Conservation (phyloP, 1,140 invertebrate species). For the Drosophila miranda region DNA sequence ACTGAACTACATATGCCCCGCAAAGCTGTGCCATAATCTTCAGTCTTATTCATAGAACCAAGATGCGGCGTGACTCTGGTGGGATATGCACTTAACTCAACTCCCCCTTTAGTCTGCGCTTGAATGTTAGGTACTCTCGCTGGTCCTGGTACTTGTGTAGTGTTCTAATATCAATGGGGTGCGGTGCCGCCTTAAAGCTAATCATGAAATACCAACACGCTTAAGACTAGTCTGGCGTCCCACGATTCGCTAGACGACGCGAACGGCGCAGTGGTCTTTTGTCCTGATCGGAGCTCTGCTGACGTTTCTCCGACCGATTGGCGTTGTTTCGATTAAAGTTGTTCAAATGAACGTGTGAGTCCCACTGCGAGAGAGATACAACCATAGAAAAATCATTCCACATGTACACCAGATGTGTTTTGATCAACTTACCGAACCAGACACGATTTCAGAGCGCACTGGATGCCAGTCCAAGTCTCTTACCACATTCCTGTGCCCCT, state of each 20-base stretch:
- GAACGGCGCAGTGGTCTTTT: slow-evolving; percentile 81
- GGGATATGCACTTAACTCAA: slow-evolving; percentile 11
- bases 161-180: slow-evolving; percentile 49
- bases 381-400: background rate
- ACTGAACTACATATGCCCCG: slow-evolving; percentile 32
- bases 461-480: slow-evolving; percentile 95
- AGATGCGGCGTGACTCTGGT: slow-evolving; percentile 34
- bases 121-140: slow-evolving; percentile 1
- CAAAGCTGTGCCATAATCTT: slow-evolving; percentile 38
- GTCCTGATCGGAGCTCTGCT: slow-evolving; percentile 29
- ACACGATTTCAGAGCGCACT: slow-evolving; percentile 88
- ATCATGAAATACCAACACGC: background rate
- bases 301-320: slow-evolving; percentile 43
- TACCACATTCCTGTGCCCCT: slow-evolving; percentile 89
- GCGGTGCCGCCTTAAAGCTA: slow-evolving; percentile 19
- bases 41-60: slow-evolving; percentile 45
- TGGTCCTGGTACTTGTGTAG: background rate
- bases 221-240: slow-evolving; percentile 40
- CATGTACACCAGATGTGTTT: too few species aligned
- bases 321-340: slow-evolving; percentile 64
- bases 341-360: slow-evolving; percentile 72
- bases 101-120: slow-evolving; percentile 6
- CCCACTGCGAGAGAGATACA: slow-evolving; percentile 47
- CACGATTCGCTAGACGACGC: slow-evolving; percentile 81
- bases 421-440: slow-evolving; percentile 85